These are phyloP conservation scores for Macrostomum lignano DNA, from an alignment of 1,140 invertebrate genomes.

Conservation along the genomic window DNA sequence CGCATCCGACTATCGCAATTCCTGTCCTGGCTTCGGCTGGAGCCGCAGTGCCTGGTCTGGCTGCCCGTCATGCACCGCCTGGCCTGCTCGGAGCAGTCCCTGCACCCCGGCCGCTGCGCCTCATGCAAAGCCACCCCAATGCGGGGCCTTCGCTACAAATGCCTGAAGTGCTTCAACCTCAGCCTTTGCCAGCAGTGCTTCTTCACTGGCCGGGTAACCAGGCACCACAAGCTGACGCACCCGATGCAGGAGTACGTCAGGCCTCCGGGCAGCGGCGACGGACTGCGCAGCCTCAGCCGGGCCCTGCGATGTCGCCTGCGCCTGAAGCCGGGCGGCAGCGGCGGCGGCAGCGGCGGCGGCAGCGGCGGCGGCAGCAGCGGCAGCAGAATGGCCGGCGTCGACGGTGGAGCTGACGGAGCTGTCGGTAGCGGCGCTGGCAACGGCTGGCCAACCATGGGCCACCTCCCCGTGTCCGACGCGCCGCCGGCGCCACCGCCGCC, in stretches of 20 bases:
- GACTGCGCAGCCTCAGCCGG: background rate
- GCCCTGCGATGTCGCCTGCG: background rate
- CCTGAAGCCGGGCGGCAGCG: slow-evolving; percentile 1
- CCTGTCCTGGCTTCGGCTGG: slow-evolving; percentile 69
- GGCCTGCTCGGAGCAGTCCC: slow-evolving; percentile 63
- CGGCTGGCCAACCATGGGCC: too few relatives aligned
- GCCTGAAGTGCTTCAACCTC: slow-evolving; percentile 94
- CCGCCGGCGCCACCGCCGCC: too few relatives aligned
- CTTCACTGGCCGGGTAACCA: slow-evolving; percentile 76
- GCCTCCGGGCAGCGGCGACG: too few relatives aligned
- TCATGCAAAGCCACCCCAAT: slow-evolving; percentile 96
- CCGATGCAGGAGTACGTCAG: slow-evolving; percentile 81
- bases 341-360: background rate
- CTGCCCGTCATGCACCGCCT: slow-evolving; percentile 76
- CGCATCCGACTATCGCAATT: slow-evolving; percentile 38
- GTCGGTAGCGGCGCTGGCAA: too few relatives aligned
- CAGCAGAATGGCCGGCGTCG: too few relatives aligned
- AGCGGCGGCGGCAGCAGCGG: background rate
- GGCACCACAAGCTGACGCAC: slow-evolving; percentile 88
- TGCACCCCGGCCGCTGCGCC: slow-evolving; percentile 94
- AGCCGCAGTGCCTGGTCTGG: slow-evolving; percentile 92
- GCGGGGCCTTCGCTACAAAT: slow-evolving; percentile 76
- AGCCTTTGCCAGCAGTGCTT: slow-evolving; percentile 99
- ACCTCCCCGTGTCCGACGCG: too few relatives aligned
- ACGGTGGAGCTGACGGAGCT: too few relatives aligned